Base-by-base conservation (phyloP, 2,888 invertebrate species). In the Hoplodrina ambigua region DNA sequence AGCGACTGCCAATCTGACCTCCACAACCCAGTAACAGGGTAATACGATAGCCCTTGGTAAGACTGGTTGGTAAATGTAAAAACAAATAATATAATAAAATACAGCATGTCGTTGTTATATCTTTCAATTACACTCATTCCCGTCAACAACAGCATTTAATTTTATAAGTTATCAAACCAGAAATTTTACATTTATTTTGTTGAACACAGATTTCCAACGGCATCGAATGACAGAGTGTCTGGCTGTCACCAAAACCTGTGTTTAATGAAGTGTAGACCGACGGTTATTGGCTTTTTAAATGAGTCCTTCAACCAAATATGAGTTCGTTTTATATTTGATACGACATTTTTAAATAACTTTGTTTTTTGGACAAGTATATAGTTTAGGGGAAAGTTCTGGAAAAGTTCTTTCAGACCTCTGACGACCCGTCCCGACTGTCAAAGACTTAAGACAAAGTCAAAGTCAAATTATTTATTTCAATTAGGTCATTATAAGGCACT, bases 261-360 rank as follows among this genome's bases (percentile, higher is more conserved):
- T 11, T 50, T 30, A 19, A 37, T 70, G 56, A 56, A 55, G 52
- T 53, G 59, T 56, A 2, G 52, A 52, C 19, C 19, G 13, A 33
- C 17, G 37, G 33, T 41, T 69, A 58, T 69, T 72, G 62, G 19
- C 11, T 44, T 72, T 64, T 41, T 56, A 46, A 64, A 60, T 60
- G 63, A 52, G 33, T 8, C 4, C 17, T 19, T 11, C 13, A 49
- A n/a, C 30, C 41, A 46, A 63, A 63, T 55, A 3, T 41, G n/a
- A 19, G 30, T 8, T 19, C 25, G 41, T 65, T n/a, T 55, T 46
- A 0, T 46, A 33, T 50, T 50, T 50, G 2, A 50, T 49, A 17
- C 46, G 5, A 46, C 1, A 46, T 17, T 46, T 46, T 46, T 17
- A 17, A 46, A 46, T 46, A 46, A 46, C 11, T 17, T 6, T 17